A percentile compares a stretch with the other conserved stretches of the same genome.
Evolutionary conservation across 1,140 invertebrate genomes (phyloP).

Genomic region (Ephestia elutella): DNA sequence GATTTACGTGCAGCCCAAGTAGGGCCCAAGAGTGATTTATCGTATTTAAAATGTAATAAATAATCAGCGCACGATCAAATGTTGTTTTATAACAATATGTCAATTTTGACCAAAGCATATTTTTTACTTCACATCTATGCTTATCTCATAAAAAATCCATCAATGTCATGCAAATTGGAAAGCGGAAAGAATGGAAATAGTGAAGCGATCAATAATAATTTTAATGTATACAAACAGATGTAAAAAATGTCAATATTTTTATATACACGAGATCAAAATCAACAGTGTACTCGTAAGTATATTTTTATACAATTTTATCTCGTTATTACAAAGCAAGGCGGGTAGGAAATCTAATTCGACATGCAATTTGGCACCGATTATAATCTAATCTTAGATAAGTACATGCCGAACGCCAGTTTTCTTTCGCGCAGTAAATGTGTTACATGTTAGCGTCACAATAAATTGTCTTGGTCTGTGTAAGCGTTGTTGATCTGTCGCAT

Average conservation of each 20-base stretch:
- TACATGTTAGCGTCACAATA: conserved; percentile 28
- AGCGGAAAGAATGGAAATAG: conserved; percentile 6
- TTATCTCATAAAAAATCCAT: conserved; percentile 15
- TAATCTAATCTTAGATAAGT: conserved; percentile 42
- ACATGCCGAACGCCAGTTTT: conserved; percentile 15
- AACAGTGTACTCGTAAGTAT: too few relatives aligned
- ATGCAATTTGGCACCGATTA: conserved; percentile 41
- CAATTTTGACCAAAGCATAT: background rate
- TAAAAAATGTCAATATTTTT: too few relatives aligned
- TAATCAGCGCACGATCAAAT: conserved; percentile 15
- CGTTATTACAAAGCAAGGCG: background rate
- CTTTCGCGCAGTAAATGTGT: conserved; percentile 21
- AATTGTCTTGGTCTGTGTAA: conserved; percentile 35
- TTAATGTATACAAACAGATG: background rate
- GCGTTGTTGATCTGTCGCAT: conserved; percentile 27
- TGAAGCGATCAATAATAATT: background rate
- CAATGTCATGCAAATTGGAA: conserved; percentile 5
- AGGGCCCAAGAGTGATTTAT: conserved; percentile 38
- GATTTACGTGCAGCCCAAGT: conserved; percentile 35
- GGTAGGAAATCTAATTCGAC: conserved; percentile 17
- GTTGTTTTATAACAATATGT: conserved; percentile 19
- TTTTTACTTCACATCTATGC: conserved; percentile 5
- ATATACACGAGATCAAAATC: too few relatives aligned
- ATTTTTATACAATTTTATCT: background rate
- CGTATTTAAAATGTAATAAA: conserved; percentile 32